Base-by-base conservation (phyloP, 2,113 vertebrate species). In the Zootoca vivipara region DNA sequence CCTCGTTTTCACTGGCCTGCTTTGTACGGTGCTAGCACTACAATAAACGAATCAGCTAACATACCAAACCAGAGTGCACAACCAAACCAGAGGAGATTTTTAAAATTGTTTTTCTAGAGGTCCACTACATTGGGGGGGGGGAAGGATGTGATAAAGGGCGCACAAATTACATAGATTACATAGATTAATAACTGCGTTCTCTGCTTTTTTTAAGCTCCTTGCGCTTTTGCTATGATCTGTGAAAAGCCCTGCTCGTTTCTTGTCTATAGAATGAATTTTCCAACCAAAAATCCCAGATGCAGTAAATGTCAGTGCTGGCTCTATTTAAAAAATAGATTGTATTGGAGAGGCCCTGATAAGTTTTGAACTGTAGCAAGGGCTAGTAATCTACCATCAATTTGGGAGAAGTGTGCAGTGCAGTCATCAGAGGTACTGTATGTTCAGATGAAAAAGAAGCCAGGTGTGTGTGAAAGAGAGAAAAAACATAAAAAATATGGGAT, bases 1-100 rank as follows among this genome's bases (percentile, higher is more conserved):
- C 90, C 75, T 88, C 87, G 18, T 92, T 93, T 83, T 91, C 89
- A 56, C 83, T 91, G 88, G 30, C 46, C 90, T 67, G 22, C 46
- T 89, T 87, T 42, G 40, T 87, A 40, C 46, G 81, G 56, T 77
- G 73, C n/a, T 74, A 40, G 28, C 89, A 56, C 1, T 87, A 46
- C 62, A 86, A 89, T 64, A 93, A 93, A 94, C 82, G 52, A 89
- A 89, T 22, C 3, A 38, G 38, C 88, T 87, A 83, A 30, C 58
- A 8, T 3, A 24, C 33, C 38, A 89, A 65, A 78, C 46, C 46
- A 46, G 42, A 75, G 18, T 38, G 82, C 33, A 78, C 79, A 72
- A 33, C 4, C 86, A 30, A 89, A 10, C 1, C 79, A 40, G 38
- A 16, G 74, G 10, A 12, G 6, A 7, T 58, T 28, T 28, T 58